phyloP scores from a whole-genome alignment of 2,113 vertebrate species.

The Platichthys flesus region DNA sequence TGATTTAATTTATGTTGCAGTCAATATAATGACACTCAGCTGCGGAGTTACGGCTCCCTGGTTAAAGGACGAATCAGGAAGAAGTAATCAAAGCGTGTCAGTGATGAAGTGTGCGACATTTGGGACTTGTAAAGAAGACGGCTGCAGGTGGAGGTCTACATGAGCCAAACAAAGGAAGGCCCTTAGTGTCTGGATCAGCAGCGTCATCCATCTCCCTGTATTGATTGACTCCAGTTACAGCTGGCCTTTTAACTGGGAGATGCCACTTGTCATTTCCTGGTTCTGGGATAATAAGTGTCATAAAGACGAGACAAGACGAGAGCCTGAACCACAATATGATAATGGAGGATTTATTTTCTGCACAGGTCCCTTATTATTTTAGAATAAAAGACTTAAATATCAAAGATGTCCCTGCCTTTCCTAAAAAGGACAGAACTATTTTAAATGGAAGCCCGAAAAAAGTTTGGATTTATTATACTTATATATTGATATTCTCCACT shows the following conservation, averaged over 20 bases:
- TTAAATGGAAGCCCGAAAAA: not conserved
- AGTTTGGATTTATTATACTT: too few species aligned
- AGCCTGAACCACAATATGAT: not conserved
- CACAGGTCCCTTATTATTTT: not conserved
- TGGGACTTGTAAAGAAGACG: constrained; percentile 57
- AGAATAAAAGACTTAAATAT: not conserved
- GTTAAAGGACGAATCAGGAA: constrained; percentile 67
- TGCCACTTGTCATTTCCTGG: constrained; percentile 64
- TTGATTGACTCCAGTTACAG: constrained; percentile 67
- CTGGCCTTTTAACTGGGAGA: constrained; percentile 70
- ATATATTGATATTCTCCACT: not conserved
- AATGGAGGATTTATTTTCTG: not conserved
- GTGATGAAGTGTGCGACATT: constrained; percentile 76
- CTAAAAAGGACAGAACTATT: not conserved
- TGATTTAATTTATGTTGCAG: constrained; percentile 75
- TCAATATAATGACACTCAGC: constrained; percentile 70
- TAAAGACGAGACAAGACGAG: constrained; percentile 33
- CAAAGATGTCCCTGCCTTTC: not conserved
- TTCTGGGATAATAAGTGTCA: constrained; percentile 52
- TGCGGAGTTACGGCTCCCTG: constrained; percentile 59
- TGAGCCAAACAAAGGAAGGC: constrained; percentile 57
- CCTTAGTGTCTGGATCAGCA: constrained; percentile 36
- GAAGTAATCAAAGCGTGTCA: constrained; percentile 68
- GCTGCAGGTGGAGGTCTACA: constrained; percentile 48
- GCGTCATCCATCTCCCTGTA: constrained; percentile 65